phyloP scores from a whole-genome alignment of 2,888 invertebrate species.

The Hylaea fasciaria region DNA sequence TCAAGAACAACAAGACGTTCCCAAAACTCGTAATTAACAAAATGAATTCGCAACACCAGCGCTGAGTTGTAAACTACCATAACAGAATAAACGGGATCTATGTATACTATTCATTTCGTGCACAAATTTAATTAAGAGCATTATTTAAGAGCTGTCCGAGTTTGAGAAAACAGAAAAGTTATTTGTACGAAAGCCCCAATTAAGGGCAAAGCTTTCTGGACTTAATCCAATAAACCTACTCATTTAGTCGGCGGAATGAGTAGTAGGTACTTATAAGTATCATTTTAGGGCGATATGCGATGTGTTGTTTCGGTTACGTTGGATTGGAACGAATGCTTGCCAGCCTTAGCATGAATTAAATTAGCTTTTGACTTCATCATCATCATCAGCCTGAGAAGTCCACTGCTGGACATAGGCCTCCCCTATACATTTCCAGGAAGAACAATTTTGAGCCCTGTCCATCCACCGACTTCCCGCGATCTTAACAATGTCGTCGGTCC shows the following conservation, averaged over 20 bases:
- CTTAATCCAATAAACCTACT: constrained; percentile 84
- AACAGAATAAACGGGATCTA: constrained; percentile 46
- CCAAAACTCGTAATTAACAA: constrained; percentile 33
- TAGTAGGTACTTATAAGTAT: constrained; percentile 76
- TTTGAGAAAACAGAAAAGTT: constrained; percentile 83
- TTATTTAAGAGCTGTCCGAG: constrained; percentile 80
- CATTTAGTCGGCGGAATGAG: constrained; percentile 81
- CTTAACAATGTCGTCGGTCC: too few relatives aligned
- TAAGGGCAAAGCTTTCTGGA: constrained; percentile 82
- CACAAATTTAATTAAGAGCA: constrained; percentile 77
- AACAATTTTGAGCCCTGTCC: too few relatives aligned
- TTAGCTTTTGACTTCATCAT: background rate
- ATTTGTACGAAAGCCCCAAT: constrained; percentile 83
- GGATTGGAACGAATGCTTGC: constrained; percentile 58
- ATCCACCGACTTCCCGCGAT: too few relatives aligned
- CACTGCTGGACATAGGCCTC: too few relatives aligned
- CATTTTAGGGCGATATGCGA: constrained; percentile 69
- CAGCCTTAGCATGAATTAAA: constrained; percentile 4
- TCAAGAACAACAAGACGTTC: constrained; percentile 38
- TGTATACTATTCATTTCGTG: constrained; percentile 58
- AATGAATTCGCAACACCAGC: constrained; percentile 34
- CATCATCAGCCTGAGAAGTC: too few relatives aligned
- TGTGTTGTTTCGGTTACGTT: constrained; percentile 37
- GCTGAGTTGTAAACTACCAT: constrained; percentile 33
- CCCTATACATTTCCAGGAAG: too few relatives aligned